phyloP scores from a whole-genome alignment of 2,113 vertebrate genomes.

The Oxyruncus cristatus region DNA sequence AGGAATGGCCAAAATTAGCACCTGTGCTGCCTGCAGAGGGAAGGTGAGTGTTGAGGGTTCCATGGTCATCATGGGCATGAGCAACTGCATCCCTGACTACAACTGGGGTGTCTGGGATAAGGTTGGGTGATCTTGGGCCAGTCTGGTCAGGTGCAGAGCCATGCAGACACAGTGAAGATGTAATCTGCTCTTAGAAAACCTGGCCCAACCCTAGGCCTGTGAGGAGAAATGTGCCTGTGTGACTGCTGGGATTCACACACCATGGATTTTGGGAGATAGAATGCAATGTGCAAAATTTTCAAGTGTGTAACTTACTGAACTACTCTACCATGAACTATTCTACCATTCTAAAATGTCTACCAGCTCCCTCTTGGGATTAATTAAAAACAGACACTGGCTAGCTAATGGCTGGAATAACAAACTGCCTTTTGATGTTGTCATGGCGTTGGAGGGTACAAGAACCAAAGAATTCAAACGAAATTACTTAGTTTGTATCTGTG shows the following conservation, averaged over 20 bases:
- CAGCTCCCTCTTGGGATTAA: neutral
- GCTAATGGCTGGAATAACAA: neutral
- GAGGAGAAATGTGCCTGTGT: neutral
- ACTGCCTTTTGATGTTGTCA: neutral
- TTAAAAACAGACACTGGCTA: neutral
- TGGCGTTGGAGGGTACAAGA: neutral
- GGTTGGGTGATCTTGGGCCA: neutral
- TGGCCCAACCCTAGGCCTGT: neutral
- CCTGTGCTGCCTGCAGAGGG: neutral
- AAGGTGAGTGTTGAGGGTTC: fast-evolving
- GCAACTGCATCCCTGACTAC: fast-evolving
- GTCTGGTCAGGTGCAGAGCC: neutral
- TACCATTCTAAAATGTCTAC: neutral
- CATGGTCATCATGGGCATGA: neutral
- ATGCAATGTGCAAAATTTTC: neutral
- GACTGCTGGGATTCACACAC: neutral
- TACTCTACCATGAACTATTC: neutral
- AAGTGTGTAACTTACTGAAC: neutral
- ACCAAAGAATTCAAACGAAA: neutral
- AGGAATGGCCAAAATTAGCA: neutral
- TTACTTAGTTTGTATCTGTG: neutral
- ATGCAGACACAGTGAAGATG: neutral
- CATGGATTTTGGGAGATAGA: neutral
- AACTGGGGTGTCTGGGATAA: neutral
- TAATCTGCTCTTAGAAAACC: neutral